Conservation (phyloP, 2,113 vertebrate species). For the Nesoenas mayeri region DNA sequence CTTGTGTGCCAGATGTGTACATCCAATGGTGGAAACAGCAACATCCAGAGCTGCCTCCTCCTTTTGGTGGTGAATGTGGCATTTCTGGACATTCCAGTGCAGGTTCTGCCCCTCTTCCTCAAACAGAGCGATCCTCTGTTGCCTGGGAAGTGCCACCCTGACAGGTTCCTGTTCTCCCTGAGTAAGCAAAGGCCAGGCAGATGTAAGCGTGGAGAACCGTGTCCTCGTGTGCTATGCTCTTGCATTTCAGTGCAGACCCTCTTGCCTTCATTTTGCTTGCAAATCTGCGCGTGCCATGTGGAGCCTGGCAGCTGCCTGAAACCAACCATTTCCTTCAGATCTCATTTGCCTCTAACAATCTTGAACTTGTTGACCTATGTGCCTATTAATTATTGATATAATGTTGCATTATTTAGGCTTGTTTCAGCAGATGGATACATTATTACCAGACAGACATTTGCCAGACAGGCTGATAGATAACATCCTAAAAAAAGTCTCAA, state of each 20-base stretch:
- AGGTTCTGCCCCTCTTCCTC: not conserved
- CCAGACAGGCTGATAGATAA: constrained; percentile 66
- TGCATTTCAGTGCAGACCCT: not conserved
- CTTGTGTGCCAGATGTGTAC: not conserved
- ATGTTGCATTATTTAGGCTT: constrained; percentile 69
- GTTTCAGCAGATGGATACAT: constrained; percentile 57
- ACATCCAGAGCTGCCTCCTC: not conserved
- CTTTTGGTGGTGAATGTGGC: not conserved
- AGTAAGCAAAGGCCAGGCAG: not conserved
- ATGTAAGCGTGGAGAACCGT: rapidly evolving
- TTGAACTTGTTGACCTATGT: constrained; percentile 64
- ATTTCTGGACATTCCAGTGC: not conserved
- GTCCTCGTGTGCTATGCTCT: rapidly evolving
- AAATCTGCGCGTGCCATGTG: not conserved
- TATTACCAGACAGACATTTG: constrained; percentile 65
- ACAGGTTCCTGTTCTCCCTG: not conserved
- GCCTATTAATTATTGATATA: constrained; percentile 68
- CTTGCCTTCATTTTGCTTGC: not conserved
- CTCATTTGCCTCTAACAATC: not conserved
- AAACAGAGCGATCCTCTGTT: rapidly evolving
- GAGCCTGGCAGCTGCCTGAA: not conserved
- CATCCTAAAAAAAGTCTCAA: constrained; percentile 56
- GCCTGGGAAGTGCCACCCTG: not conserved
- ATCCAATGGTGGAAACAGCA: not conserved
- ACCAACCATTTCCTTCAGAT: not conserved